Conservation (phyloP, 2,888 invertebrate species). For the Macrophya annulata region DNA sequence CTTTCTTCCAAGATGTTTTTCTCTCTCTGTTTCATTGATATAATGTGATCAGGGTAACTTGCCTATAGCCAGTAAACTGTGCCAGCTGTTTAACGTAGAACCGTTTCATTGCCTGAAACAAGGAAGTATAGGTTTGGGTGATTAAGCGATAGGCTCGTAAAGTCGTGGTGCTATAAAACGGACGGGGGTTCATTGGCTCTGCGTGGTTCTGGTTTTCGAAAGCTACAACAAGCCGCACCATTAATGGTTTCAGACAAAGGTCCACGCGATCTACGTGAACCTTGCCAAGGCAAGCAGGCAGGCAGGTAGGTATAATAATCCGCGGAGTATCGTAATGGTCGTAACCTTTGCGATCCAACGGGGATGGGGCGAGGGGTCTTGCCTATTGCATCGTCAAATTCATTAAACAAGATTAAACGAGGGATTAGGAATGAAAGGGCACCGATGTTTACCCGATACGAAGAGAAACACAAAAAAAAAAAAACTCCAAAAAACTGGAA, state of each 20-base stretch:
- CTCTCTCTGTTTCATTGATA: not conserved
- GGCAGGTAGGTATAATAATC: conserved; percentile 16
- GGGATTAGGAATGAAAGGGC: not conserved
- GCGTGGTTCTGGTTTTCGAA: conserved; percentile 58
- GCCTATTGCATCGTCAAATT: conserved; percentile 46
- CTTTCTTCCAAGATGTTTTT: not conserved
- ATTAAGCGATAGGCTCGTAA: conserved; percentile 72
- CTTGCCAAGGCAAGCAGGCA: not conserved
- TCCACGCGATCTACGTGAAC: not conserved
- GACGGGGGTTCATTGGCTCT: conserved; percentile 65
- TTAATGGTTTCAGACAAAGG: conserved; percentile 28
- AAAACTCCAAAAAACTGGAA: not conserved
- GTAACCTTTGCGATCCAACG: conserved; percentile 6
- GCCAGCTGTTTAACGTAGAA: conserved; percentile 23
- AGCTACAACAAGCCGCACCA: conserved; percentile 40
- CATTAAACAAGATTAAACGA: conserved; percentile 43
- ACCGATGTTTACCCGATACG: conserved; percentile 28
- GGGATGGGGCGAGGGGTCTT: not conserved
- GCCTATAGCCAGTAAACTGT: not conserved
- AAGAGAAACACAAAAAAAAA: not conserved
- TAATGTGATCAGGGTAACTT: not conserved
- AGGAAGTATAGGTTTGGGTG: conserved; percentile 31
- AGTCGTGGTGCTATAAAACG: conserved; percentile 75
- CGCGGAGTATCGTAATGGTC: conserved; percentile 15
- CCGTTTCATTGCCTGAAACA: conserved; percentile 20